Percentiles rank a stretch among this genome's conserved stretches.
phyloP scores from a whole-genome alignment of 1,140 invertebrate genomes.

The Neuroterus valhalla region DNA sequence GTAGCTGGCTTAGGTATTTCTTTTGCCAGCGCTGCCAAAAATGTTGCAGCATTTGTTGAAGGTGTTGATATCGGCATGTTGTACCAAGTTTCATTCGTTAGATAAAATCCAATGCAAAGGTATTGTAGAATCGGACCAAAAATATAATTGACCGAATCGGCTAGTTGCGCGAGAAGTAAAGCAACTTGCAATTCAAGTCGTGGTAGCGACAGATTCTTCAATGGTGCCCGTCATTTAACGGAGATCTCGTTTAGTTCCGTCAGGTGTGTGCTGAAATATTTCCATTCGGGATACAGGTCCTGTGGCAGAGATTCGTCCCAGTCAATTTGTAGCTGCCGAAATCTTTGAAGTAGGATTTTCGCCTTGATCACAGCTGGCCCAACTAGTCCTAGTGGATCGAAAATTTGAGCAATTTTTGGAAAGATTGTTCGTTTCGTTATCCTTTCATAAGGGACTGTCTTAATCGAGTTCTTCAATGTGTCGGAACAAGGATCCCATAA shows the following conservation, averaged over 20 bases:
- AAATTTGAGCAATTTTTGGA: no score
- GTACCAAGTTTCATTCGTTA: conserved; percentile 34
- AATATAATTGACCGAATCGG: conserved; percentile 30
- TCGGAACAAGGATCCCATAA: no score
- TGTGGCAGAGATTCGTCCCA: conserved; percentile 64
- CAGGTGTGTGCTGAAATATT: background rate
- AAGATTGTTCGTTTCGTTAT: no score
- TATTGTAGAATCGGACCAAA: conserved; percentile 40
- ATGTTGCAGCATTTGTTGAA: no score
- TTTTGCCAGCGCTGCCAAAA: no score
- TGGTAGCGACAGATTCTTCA: conserved; percentile 71
- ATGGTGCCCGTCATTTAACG: conserved; percentile 55
- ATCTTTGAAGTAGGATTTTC: no score
- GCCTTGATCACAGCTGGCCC: conserved; percentile 45
- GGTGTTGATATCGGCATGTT: no score
- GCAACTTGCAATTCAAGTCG: conserved; percentile 73
- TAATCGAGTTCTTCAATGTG: no score
- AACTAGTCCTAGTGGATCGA: no score
- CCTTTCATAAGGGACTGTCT: no score
- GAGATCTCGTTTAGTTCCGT: conserved; percentile 15
- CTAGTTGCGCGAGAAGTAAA: conserved; percentile 61
- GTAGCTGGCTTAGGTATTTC: no score
- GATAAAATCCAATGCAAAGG: conserved; percentile 62
- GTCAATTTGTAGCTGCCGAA: no score
- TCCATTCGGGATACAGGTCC: conserved; percentile 34